Conservation (phyloP, 1,140 invertebrate species). For the Anthonomus grandis region DNA sequence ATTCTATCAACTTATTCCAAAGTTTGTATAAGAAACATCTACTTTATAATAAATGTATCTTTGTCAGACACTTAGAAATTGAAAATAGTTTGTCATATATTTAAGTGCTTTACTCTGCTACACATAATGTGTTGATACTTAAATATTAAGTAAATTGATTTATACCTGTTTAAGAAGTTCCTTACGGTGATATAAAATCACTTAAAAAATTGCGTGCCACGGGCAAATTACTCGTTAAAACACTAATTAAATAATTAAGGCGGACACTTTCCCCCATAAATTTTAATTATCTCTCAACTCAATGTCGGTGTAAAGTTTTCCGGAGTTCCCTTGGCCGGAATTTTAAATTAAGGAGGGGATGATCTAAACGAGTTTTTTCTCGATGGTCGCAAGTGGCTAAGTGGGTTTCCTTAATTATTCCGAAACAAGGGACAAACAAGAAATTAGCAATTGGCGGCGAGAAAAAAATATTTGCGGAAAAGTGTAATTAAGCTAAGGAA, state of each 20-base stretch:
- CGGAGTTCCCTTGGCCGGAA: not conserved
- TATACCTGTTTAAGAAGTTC: no score
- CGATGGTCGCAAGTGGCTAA: constrained; percentile 19
- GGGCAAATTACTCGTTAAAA: constrained; percentile 11
- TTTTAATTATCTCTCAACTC: constrained; percentile 23
- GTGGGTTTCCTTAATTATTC: constrained; percentile 23
- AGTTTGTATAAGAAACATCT: no score
- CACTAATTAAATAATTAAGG: constrained; percentile 21
- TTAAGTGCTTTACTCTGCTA: no score
- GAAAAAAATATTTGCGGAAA: constrained; percentile 9
- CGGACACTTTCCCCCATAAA: constrained; percentile 16
- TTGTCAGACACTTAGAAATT: no score
- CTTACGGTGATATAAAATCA: no score
- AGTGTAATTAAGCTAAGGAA: constrained; percentile 7
- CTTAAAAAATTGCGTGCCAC: no score
- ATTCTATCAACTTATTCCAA: no score
- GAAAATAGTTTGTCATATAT: no score
- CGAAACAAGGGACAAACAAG: constrained; percentile 19
- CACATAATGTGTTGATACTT: no score
- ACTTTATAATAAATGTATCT: no score
- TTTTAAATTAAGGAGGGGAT: constrained; percentile 16
- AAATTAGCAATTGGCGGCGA: constrained; percentile 15
- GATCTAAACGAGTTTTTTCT: constrained; percentile 16
- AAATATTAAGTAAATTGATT: no score
- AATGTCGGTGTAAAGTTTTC: constrained; percentile 13